Evolutionary conservation across 2,113 vertebrate genomes (phyloP).

Genomic region (Eulacestoma nigropectus): DNA sequence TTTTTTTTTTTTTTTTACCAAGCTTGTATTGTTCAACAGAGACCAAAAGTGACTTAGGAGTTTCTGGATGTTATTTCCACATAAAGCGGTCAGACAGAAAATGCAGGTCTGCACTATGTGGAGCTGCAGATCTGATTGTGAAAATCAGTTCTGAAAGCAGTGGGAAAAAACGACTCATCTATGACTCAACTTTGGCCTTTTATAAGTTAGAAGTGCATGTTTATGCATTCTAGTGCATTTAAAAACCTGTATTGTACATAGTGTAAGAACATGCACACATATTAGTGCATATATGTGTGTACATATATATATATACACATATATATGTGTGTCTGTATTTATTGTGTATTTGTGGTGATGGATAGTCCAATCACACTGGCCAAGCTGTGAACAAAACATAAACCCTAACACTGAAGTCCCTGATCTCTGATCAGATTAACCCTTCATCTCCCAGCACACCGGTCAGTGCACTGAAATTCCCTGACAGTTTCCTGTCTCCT

Average conservation of each 20-base stretch:
- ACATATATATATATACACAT: no score
- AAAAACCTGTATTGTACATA: not conserved
- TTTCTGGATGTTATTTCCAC: not conserved
- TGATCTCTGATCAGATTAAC: not conserved
- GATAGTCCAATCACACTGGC: not conserved
- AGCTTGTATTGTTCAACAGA: not conserved
- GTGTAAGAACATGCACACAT: not conserved
- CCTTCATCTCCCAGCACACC: not conserved
- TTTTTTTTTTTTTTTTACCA: not conserved
- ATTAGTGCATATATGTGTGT: not conserved
- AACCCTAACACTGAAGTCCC: not conserved
- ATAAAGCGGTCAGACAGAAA: not conserved
- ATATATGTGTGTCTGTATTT: not conserved
- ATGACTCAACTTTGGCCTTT: not conserved
- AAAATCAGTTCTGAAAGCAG: not conserved
- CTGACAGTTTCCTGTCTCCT: not conserved
- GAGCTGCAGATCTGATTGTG: not conserved
- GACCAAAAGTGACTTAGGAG: not conserved
- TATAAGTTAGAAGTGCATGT: not conserved
- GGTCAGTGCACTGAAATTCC: not conserved
- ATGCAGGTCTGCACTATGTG: not conserved
- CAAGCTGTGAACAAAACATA: not conserved
- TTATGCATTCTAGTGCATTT: not conserved
- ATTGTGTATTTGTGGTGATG: not conserved
- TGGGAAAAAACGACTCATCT: not conserved